These are phyloP conservation scores for Notamacropus eugenii DNA, from an alignment of 2,797 vertebrate genomes.

Conservation along the genomic window DNA sequence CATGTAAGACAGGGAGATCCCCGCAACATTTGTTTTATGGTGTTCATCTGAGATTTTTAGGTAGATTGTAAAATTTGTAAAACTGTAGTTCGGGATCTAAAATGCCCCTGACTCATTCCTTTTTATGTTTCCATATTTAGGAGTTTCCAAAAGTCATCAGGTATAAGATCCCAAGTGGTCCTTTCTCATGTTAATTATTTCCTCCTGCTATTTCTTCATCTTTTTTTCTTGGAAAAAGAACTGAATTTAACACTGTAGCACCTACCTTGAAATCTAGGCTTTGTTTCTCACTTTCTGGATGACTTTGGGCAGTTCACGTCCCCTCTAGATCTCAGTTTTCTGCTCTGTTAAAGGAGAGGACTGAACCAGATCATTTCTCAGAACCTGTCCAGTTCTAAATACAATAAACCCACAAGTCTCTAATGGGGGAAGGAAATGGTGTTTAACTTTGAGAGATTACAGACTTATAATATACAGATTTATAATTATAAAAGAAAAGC, in stretches of 20 bases:
- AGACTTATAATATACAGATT: neutral
- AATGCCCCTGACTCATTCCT: neutral
- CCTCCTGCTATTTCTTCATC: neutral
- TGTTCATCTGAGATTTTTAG: neutral
- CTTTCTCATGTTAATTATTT: neutral
- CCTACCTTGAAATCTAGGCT: neutral
- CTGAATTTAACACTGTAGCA: neutral
- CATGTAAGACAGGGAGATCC: neutral
- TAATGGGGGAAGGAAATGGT: neutral
- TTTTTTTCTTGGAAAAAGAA: neutral
- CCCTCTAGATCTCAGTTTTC: neutral
- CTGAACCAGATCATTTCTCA: neutral
- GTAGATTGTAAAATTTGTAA: neutral
- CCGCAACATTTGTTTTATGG: neutral
- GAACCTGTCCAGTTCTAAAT: neutral
- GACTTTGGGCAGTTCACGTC: neutral
- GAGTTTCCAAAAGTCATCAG: constrained; percentile 1
- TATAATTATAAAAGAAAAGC: neutral
- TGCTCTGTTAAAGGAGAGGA: neutral
- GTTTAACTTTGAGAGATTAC: neutral
- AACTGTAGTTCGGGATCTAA: constrained; percentile 3
- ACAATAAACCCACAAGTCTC: neutral
- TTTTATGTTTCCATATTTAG: neutral
- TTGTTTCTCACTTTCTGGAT: neutral
- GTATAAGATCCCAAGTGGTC: neutral